Conservation (phyloP, 2,797 vertebrate genomes). For the Danio tinwini region DNA sequence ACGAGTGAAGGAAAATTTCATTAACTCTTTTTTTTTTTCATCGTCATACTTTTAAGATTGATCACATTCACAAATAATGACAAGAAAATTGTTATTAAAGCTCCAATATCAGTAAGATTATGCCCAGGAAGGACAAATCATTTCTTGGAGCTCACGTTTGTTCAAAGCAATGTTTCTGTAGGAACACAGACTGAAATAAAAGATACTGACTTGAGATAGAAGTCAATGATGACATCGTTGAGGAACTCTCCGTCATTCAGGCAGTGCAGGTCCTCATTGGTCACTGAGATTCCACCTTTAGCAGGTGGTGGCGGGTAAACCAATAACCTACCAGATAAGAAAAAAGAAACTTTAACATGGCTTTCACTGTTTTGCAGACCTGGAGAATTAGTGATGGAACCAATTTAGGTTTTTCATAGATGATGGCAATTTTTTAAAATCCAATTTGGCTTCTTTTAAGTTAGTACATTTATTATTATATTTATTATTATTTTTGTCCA, state of each 20-base stretch:
- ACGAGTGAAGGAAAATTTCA: too few species aligned
- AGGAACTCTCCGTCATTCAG: slow-evolving; percentile 97
- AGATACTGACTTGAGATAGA: slow-evolving; percentile 96
- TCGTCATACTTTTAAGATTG: too few species aligned
- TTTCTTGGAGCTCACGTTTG: neutral
- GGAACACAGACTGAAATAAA: neutral
- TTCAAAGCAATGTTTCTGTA: neutral
- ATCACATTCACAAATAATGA: neutral
- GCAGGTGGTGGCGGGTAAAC: slow-evolving; percentile 96
- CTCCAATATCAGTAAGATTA: neutral
- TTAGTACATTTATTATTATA: too few species aligned
- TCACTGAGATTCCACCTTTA: slow-evolving; percentile 96
- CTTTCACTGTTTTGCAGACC: too few species aligned
- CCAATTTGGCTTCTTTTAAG: too few species aligned
- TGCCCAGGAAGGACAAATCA: neutral
- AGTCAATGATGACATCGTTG: slow-evolving; percentile 99
- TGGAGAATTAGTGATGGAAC: too few species aligned
- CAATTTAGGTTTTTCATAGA: too few species aligned
- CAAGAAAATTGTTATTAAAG: neutral
- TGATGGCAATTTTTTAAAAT: too few species aligned
- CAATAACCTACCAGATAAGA: slow-evolving; percentile 81
- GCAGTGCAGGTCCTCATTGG: slow-evolving; percentile 98
- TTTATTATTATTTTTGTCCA: too few species aligned
- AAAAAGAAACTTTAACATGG: slow-evolving; percentile 11
- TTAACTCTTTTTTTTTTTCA: too few species aligned